Evolutionary conservation across 2,113 vertebrate genomes (phyloP).

Genomic region (Tapirus terrestris): DNA sequence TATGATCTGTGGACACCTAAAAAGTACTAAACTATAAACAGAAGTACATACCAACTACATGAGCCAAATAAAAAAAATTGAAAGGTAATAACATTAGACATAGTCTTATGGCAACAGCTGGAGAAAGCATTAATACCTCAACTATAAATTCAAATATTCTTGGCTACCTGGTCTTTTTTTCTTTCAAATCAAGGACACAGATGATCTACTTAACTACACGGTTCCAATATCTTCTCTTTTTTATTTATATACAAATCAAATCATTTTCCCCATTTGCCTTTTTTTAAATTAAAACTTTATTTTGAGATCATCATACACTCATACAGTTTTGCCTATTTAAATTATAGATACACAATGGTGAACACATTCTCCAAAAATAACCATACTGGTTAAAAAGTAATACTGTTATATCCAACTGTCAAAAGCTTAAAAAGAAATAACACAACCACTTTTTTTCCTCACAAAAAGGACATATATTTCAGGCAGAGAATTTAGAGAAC

Average conservation of each 20-base stretch:
- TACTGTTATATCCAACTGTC: not conserved
- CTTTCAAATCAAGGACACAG: not conserved
- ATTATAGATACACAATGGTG: not conserved
- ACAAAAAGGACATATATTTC: not conserved
- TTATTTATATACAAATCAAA: conserved; percentile 35
- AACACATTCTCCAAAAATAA: conserved; percentile 30
- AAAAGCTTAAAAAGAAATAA: not conserved
- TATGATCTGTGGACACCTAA: not conserved
- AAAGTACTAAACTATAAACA: not conserved
- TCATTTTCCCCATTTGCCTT: not conserved
- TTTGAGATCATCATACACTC: not conserved
- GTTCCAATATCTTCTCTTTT: not conserved
- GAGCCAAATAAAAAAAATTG: not conserved
- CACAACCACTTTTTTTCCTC: not conserved
- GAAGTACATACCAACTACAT: not conserved
- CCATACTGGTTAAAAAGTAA: conserved; percentile 6
- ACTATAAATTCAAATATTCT: conserved; percentile 33
- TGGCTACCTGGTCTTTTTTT: not conserved
- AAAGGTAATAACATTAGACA: not conserved
- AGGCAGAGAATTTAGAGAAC: not conserved
- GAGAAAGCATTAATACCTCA: not conserved
- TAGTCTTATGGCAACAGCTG: not conserved
- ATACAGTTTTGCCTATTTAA: not conserved
- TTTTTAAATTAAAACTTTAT: not conserved
- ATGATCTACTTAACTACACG: not conserved